Base-by-base conservation (phyloP, 2,797 vertebrate species). In the Natrix natrix region DNA sequence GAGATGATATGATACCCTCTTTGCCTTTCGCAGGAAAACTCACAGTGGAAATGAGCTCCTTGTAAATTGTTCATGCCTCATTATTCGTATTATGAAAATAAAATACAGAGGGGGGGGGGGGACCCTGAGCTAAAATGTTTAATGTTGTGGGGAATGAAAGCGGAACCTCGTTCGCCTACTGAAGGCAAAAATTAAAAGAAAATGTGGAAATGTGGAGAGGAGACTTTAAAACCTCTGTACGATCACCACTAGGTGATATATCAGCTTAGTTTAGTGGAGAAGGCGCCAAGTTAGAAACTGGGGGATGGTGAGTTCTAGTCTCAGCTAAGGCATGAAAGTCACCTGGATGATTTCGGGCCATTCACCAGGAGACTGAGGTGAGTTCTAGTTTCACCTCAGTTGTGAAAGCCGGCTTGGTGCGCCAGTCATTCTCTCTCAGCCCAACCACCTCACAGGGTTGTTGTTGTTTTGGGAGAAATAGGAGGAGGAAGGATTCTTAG, bases 231-330 rank as follows among this genome's bases (percentile, higher is more conserved):
- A 74, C 16, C 3, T 20, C 7, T 20, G 32, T 43, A 20, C 3
- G 7, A 43, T 17, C 32, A 8, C 32, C 3, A 14, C 3, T 0
- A 0, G 0, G 1, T 2, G 28, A 8, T 12, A 0, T 43, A 74
- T 63, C 63, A n/a, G 63, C n/a, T 66, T n/a, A 28, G 28, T 13
- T 66, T 5, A 28, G 26, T n/a, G 61, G 11, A 26, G 8, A 66
- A 66, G 63, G 63, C 28, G n/a, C 63, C 63, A 66, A n/a, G 28
- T 28, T 14, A n/a, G 13, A 69, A 69, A 69, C 5, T 16, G n/a
- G n/a, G 28, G n/a, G 63, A n/a, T 66, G 63, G 0, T n/a, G 63
- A 66, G 11, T 66, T 66, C 28, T 66, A n/a, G 28, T 66, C 63
- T 66, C 63, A 14, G 1, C 63, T 66, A n/a, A 66, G 63, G 12